Evolutionary conservation across 2,113 vertebrate genomes (phyloP).

Genomic region (Macroglossus sobrinus): DNA sequence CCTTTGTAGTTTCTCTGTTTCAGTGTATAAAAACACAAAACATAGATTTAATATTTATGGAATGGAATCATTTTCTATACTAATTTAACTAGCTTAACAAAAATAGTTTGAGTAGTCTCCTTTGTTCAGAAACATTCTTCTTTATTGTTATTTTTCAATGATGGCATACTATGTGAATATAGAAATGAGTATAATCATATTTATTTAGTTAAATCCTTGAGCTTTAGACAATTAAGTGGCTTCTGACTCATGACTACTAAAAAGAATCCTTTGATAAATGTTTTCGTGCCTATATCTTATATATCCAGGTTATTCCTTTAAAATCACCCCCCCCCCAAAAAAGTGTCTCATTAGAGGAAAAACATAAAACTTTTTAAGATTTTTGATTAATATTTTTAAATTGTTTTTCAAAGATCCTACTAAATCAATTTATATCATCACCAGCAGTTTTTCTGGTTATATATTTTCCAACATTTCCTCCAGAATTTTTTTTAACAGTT

Average conservation of each 20-base stretch:
- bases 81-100: neutral
- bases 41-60: neutral
- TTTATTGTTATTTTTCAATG: neutral
- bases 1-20: neutral
- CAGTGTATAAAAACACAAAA: neutral
- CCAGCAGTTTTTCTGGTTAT: neutral
- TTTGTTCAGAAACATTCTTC: neutral
- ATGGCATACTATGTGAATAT: neutral
- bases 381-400: neutral
- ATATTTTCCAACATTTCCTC: neutral
- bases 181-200: neutral
- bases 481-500: neutral
- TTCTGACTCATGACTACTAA: neutral
- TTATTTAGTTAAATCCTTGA: neutral
- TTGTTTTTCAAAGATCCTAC: neutral
- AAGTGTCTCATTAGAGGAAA: neutral
- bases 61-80: neutral
- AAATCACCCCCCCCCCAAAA: neutral
- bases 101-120: neutral
- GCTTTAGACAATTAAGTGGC: neutral
- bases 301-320: neutral
- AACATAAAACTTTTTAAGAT: neutral
- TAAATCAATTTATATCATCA: neutral
- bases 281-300: neutral
- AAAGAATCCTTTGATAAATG: neutral